phyloP scores from a whole-genome alignment of 2,888 invertebrate genomes.

The Drosophila longiperda region DNA sequence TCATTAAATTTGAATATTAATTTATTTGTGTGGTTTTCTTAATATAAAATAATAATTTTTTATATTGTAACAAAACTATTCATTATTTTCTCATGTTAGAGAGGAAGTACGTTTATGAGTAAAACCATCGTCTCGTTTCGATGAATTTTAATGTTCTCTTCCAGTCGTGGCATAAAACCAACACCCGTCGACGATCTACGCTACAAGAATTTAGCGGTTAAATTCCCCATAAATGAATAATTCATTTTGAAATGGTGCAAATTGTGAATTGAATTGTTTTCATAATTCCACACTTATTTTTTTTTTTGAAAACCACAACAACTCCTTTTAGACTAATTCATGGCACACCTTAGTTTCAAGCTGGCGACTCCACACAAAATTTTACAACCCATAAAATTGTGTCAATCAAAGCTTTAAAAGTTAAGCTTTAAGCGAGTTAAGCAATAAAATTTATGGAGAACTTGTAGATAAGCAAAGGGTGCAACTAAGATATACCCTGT shows the following conservation, averaged over 20 bases:
- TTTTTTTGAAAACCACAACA: constrained; percentile 46
- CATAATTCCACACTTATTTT: constrained; percentile 52
- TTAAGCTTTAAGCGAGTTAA: neutral
- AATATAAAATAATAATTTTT: neutral
- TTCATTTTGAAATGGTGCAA: constrained; percentile 79
- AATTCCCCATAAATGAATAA: constrained; percentile 80
- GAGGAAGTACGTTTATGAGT: constrained; percentile 16
- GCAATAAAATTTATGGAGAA: neutral
- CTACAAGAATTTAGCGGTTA: constrained; percentile 70
- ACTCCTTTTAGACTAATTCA: constrained; percentile 13
- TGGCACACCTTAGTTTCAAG: constrained; percentile 17
- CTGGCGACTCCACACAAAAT: constrained; percentile 3
- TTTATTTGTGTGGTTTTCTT: neutral
- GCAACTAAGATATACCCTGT: constrained; percentile 4
- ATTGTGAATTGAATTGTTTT: constrained; percentile 81
- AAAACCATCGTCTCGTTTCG: constrained; percentile 60
- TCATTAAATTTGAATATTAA: neutral
- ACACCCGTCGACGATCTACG: constrained; percentile 40
- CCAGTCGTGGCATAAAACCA: constrained; percentile 29
- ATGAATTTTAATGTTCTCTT: constrained; percentile 44
- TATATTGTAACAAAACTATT: neutral
- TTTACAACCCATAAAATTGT: constrained; percentile 5
- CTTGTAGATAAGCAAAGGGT: neutral
- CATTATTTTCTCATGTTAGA: constrained; percentile 9
- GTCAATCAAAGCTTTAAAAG: constrained; percentile 1